Evolutionary conservation across 2,113 vertebrate genomes (phyloP), one percentile per base, ranked within the genome.

Genomic region (Cyprinus carpio): DNA sequence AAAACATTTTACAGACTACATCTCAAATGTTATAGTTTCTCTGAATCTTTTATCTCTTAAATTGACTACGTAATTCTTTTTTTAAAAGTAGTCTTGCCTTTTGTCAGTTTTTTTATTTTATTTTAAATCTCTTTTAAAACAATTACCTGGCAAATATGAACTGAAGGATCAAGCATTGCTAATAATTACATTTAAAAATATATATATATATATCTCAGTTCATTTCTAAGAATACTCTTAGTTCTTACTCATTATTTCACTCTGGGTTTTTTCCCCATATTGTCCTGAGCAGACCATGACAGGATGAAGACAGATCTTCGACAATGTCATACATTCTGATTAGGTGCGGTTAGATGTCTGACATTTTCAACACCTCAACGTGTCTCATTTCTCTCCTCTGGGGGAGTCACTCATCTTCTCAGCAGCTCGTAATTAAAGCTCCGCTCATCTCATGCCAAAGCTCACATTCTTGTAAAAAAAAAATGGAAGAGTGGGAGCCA

Each of bases 381-480:
- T 80, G 76, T 80, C 76, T 80, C 84, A 82, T 65, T 86, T 40
- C 71, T 54, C 11, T 86, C 49, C 67, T 83, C 49, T 12, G 43
- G 64, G 40, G 37, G 40, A 67, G 18, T 69, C 25, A 29, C 67
- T 86, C 40, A 54, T 65, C 69, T 29, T 64, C 43, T 67, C 60
- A 34, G 15, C 40, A 75, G 40, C 67, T 67, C 15, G 51, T 86
- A 43, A 86, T 65, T 86, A 82, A 82, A 75, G 40, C 58, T 27
- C 54, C 3, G 5, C 40, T 74, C 65, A 23, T 71, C 49, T 23
- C 25, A 56, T 71, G 11, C 20, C 46, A 16, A 27, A 18, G 20
- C 23, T 13, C 31, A 56, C 20, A 82, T 37, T 23, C 43, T 13
- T 75, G 56, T 81, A 40, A 85, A 80, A 69, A 43, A 40, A 85